Percentiles rank a stretch among this genome's conserved stretches.
phyloP scores from a whole-genome alignment of 1,140 invertebrate species.

The Oreohelix idahoensis region DNA sequence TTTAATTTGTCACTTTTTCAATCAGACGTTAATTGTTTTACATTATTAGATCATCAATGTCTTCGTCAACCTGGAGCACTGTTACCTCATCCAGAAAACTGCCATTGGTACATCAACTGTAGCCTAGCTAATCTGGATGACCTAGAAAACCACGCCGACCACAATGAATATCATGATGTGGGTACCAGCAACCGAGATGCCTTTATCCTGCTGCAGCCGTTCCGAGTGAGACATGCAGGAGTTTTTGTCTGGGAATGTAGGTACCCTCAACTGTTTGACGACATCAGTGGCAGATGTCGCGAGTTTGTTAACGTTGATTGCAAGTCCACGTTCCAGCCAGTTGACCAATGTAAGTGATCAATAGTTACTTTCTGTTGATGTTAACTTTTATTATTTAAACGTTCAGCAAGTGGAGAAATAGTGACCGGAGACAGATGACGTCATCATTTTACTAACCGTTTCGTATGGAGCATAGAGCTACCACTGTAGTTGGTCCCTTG shows the following conservation, averaged over 20 bases:
- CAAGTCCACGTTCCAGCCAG: slow-evolving; percentile 54
- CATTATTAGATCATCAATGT: slow-evolving; percentile 42
- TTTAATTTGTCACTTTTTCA: no score
- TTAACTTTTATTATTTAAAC: no score
- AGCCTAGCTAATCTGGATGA: slow-evolving; percentile 29
- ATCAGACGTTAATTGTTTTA: not conserved
- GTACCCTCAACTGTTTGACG: slow-evolving; percentile 62
- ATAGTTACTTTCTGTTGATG: no score
- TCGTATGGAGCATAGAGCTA: no score
- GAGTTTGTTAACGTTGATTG: slow-evolving; percentile 61
- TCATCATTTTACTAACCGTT: no score
- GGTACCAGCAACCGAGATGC: not conserved
- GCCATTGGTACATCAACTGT: slow-evolving; percentile 60
- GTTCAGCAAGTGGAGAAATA: no score
- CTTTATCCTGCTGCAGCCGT: slow-evolving; percentile 8
- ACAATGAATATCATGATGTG: not conserved
- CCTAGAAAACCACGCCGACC: not conserved
- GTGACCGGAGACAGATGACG: no score
- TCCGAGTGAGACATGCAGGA: slow-evolving; percentile 14
- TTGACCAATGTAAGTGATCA: slow-evolving; percentile 62
- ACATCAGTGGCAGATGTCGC: slow-evolving; percentile 46
- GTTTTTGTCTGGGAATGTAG: slow-evolving; percentile 54
- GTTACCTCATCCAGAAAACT: slow-evolving; percentile 49
- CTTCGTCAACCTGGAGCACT: slow-evolving; percentile 27
- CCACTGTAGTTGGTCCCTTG: no score